Evolutionary conservation across 1,140 invertebrate genomes (phyloP).

Genomic region (Drosophila varians): DNA sequence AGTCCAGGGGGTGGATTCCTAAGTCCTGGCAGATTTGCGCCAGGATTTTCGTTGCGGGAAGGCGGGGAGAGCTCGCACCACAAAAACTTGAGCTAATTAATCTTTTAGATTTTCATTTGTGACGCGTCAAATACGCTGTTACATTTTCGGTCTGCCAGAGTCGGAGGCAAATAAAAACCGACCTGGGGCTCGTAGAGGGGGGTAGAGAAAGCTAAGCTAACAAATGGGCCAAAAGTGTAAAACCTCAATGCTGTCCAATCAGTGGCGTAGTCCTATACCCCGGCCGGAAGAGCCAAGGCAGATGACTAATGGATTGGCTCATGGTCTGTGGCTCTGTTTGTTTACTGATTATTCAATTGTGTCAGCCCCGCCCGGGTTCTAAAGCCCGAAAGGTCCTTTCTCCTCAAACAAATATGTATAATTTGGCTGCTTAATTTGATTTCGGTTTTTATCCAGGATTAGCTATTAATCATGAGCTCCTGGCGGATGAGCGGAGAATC

Average conservation of each 20-base stretch:
- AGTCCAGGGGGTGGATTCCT: background rate
- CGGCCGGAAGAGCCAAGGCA: conserved; percentile 15
- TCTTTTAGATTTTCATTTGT: conserved; percentile 82
- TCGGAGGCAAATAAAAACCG: conserved; percentile 62
- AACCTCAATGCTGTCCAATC: conserved; percentile 64
- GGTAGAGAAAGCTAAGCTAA: conserved; percentile 51
- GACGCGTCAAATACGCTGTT: conserved; percentile 79
- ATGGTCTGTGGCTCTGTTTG: conserved; percentile 48
- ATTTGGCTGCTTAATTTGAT: conserved; percentile 46
- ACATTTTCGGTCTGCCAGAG: conserved; percentile 66
- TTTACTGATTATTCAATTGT: conserved; percentile 58
- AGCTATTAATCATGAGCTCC: conserved; percentile 26
- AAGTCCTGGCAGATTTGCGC: conserved; percentile 67
- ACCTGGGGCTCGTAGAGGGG: conserved; percentile 6
- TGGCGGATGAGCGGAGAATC: conserved; percentile 3
- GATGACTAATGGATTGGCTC: conserved; percentile 77
- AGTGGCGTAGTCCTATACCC: conserved; percentile 51
- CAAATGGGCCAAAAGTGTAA: conserved; percentile 78
- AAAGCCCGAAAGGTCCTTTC: background rate
- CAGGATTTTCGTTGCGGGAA: conserved; percentile 38
- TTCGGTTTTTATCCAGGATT: conserved; percentile 26
- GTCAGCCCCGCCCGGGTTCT: conserved; percentile 18
- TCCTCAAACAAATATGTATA: conserved; percentile 46
- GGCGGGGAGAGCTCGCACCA: conserved; percentile 32
- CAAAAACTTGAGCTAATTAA: conserved; percentile 81